Percentiles rank a stretch among this genome's conserved stretches.
phyloP scores from a whole-genome alignment of 2,797 vertebrate species.

The Harpagifer antarcticus region DNA sequence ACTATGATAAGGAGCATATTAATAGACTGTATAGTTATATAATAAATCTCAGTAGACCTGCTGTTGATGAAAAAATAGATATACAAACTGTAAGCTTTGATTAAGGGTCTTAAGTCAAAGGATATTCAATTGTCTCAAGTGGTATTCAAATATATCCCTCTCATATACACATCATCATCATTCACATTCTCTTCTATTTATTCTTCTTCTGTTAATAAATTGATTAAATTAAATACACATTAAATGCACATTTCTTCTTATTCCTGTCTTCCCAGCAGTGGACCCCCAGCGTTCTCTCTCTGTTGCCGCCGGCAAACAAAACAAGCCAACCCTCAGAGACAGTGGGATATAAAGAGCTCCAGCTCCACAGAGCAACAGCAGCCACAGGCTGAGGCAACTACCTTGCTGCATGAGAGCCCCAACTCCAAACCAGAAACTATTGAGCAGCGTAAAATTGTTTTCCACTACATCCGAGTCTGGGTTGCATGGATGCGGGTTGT shows the following conservation, averaged over 20 bases:
- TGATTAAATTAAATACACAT: conserved; percentile 31
- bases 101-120: neutral
- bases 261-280: conserved; percentile 37
- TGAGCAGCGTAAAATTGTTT: conserved; percentile 99
- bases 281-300: conserved; percentile 88
- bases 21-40: neutral
- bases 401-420: conserved; percentile 99
- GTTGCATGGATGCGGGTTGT: conserved; percentile 99
- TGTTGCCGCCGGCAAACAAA: conserved; percentile 85
- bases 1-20: conserved; percentile 11
- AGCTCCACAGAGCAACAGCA: conserved; percentile 78
- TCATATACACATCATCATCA: neutral
- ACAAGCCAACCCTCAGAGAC: conserved; percentile 80
- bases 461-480: conserved; percentile 99
- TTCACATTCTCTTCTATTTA: neutral
- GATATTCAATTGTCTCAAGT: conserved; percentile 16
- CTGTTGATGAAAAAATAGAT: conserved; percentile 1
- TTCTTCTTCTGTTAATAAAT: conserved; percentile 1
- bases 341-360: conserved; percentile 88
- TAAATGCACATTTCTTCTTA: conserved; percentile 43
- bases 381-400: conserved; percentile 94
- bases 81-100: neutral
- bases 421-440: conserved; percentile 99
- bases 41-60: neutral
- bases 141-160: conserved; percentile 6